Base-by-base conservation (phyloP, 2,113 vertebrate species). In the Rhegmatorhina hoffmannsi region DNA sequence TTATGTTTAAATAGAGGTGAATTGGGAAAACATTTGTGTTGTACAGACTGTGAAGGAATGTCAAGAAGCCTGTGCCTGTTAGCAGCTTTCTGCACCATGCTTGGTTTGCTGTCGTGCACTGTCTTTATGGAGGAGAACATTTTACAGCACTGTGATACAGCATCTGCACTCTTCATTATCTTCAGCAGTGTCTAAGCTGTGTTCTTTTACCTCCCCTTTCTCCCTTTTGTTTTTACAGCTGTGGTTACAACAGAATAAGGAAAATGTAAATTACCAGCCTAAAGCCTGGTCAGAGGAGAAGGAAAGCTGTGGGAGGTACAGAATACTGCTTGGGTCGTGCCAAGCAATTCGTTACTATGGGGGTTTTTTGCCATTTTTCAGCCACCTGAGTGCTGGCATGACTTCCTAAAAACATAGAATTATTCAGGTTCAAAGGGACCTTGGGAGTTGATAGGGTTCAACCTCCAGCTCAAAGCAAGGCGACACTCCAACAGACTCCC, bases 1-100 rank as follows among this genome's bases (percentile, higher is more conserved):
- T 90, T 82, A 44, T 28, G 6, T 91, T 89, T 92, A 90, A 95
- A 92, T 90, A 87, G 70, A 89, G 49, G 72, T 81, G 52, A 93
- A 87, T 67, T 83, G 63, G 63, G 78, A 80, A 95, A 95, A 90
- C 46, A 80, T 95, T 92, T 95, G 26, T 84, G 84, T 92, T 89
- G 10, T 62, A 36, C 31, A 84, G 63, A 74, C 72, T 55, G 46
- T 31, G 18, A 33, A 78, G 34, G 72, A 93, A 94, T 94, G 74
- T 77, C 88, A 90, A 89, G 63, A 50, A 92, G 62, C 17, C 23
- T 85, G 29, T 69, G 50, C n/a, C 59, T 86, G 29, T 77, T 72
- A 69, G 59, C 53, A 80, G 53, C n/a, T 87, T 77, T 43, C 81
- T 92, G 73, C 79, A 74, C 66, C 44, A 28, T 16, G 36, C 25